Evolutionary conservation across 2,797 vertebrate species (phyloP).

Genomic region (Denticeps clupeoides): DNA sequence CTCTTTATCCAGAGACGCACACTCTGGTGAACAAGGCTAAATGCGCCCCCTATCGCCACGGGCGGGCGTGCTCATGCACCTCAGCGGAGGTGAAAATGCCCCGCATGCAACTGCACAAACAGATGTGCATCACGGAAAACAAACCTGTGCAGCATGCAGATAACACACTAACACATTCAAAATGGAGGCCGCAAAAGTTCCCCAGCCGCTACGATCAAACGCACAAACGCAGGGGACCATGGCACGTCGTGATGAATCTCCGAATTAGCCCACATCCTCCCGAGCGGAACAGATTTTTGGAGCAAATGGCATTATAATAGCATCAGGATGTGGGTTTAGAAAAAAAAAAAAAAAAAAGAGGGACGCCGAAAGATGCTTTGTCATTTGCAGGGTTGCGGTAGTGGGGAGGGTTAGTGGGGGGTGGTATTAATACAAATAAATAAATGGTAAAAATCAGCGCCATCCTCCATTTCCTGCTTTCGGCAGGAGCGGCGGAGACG

Average conservation of each 20-base stretch:
- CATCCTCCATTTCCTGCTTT: conserved; percentile 55
- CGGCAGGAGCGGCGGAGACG: conserved; percentile 60
- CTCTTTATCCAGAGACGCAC: conserved; percentile 35
- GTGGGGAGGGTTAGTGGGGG: not conserved
- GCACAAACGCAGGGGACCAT: not conserved
- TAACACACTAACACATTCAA: conserved; percentile 4
- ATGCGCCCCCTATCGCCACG: too few species aligned
- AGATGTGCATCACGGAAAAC: conserved; percentile 11
- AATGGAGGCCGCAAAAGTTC: too few species aligned
- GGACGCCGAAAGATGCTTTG: not conserved
- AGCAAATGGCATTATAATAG: conserved; percentile 36
- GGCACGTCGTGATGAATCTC: not conserved
- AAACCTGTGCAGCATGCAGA: conserved; percentile 15
- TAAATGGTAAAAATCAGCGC: conserved; percentile 52
- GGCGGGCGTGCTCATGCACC: too few species aligned
- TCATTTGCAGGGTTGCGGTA: not conserved
- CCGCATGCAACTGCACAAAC: conserved; percentile 5
- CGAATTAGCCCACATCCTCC: conserved; percentile 4
- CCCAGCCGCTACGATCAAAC: too few species aligned
- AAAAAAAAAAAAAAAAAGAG: conserved; percentile 7
- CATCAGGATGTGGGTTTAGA: conserved; percentile 31
- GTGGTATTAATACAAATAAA: conserved; percentile 47
- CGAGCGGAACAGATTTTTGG: conserved; percentile 34
- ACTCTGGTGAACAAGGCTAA: conserved; percentile 49
- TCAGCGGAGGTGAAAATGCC: conserved; percentile 21